Evolutionary conservation across 2,113 vertebrate species (phyloP).

Genomic region (Cyprichromis sp.): DNA sequence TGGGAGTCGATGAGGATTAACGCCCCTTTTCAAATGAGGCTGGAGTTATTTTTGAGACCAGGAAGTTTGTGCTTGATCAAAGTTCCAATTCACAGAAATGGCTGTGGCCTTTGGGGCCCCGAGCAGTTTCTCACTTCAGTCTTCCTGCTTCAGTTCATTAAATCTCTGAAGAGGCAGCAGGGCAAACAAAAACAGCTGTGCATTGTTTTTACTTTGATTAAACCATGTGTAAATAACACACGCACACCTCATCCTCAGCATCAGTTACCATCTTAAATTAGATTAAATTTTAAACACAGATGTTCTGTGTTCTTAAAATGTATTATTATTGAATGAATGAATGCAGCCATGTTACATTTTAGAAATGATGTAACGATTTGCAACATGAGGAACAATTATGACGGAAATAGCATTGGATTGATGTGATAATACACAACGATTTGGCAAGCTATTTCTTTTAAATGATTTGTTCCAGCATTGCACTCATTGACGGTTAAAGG

Average conservation of each 20-base stretch:
- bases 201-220: not conserved
- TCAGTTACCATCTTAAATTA: not conserved
- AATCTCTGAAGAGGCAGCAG: not conserved
- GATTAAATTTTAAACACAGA: not conserved
- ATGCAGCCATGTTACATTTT: not conserved
- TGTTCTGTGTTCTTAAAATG: not conserved
- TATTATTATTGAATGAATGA: not conserved
- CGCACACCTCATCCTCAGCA: not conserved
- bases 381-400: not conserved
- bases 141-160: not conserved
- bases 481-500: not conserved
- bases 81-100: not conserved
- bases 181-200: not conserved
- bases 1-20: fast-evolving
- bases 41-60: not conserved
- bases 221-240: not conserved
- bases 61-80: not conserved
- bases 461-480: not conserved
- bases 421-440: not conserved
- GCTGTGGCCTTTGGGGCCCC: not conserved
- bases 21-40: not conserved
- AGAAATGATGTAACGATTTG: not conserved
- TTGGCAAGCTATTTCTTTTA: not conserved
- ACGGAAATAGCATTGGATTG: not conserved
- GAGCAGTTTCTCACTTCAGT: not conserved